Conservation (phyloP, 2,888 invertebrate species). For the Cosmorhoe ocellata region DNA sequence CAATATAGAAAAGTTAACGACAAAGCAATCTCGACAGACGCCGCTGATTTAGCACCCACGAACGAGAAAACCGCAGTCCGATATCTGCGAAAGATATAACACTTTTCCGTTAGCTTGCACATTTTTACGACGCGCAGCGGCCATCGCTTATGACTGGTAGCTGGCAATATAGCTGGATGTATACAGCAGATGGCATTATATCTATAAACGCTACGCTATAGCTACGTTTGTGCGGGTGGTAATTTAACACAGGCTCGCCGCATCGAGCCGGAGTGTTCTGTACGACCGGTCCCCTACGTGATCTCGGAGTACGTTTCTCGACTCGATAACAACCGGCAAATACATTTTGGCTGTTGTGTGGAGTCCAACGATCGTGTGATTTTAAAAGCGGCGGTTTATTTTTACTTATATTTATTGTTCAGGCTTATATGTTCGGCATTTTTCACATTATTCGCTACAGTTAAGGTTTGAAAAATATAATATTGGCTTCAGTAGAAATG, state of each 20-base stretch:
- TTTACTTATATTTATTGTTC: background rate
- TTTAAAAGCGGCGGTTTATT: slow-evolving; percentile 4
- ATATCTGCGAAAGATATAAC: slow-evolving; percentile 34
- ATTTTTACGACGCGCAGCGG: slow-evolving; percentile 59
- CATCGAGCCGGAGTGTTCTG: slow-evolving; percentile 41
- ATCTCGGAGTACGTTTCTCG: slow-evolving; percentile 64
- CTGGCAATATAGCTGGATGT: slow-evolving; percentile 1
- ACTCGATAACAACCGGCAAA: slow-evolving; percentile 57
- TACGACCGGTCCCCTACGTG: slow-evolving; percentile 71
- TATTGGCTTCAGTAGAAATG: too few species aligned
- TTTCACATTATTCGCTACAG: too few species aligned
- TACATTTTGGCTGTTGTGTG: slow-evolving; percentile 25
- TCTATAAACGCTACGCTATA: background rate
- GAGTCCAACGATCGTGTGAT: slow-evolving; percentile 17
- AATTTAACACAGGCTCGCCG: slow-evolving; percentile 46
- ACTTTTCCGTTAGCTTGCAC: slow-evolving; percentile 69
- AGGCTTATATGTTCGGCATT: too few species aligned
- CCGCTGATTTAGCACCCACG: slow-evolving; percentile 25
- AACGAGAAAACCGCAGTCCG: slow-evolving; percentile 25
- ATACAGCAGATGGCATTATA: slow-evolving; percentile 10
- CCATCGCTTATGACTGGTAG: slow-evolving; percentile 29
- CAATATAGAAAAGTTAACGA: background rate
- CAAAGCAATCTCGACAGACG: slow-evolving; percentile 3
- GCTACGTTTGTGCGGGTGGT: slow-evolving; percentile 31
- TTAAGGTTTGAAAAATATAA: too few species aligned